A percentile compares a stretch with the other conserved stretches of the same genome.
Evolutionary conservation across 2,797 vertebrate species (phyloP).

Genomic region (Notoglanidium macrostoma): DNA sequence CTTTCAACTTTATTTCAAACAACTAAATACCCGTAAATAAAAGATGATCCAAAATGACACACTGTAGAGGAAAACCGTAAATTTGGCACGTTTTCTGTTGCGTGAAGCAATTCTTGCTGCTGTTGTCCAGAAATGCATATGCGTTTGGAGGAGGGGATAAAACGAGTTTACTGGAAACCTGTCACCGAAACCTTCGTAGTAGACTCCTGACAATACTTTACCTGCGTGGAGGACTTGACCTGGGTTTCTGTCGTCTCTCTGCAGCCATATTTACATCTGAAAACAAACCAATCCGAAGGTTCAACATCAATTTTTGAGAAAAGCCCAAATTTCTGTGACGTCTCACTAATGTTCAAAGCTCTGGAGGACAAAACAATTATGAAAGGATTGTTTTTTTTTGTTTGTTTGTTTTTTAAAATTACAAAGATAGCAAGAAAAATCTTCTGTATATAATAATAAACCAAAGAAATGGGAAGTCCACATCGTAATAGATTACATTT

Average conservation of each 20-base stretch:
- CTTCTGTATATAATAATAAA: background rate
- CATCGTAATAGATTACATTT: background rate
- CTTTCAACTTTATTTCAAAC: conserved; percentile 74
- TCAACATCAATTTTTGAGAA: conserved; percentile 78
- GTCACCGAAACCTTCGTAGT: conserved; percentile 67
- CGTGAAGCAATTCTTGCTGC: background rate
- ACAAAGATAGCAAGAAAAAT: background rate
- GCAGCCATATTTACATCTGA: conserved; percentile 99
- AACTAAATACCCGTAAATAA: conserved; percentile 39
- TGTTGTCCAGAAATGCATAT: conserved; percentile 25
- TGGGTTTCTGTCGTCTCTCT: conserved; percentile 93
- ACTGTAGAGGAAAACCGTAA: background rate
- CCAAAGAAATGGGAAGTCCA: background rate
- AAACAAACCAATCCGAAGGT: conserved; percentile 99
- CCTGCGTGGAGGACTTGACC: conserved; percentile 98
- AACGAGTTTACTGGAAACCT: conserved; percentile 59
- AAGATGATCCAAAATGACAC: conserved; percentile 39
- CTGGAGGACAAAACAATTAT: background rate
- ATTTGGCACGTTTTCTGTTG: conserved; percentile 15
- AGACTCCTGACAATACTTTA: conserved; percentile 86
- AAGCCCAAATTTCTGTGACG: background rate
- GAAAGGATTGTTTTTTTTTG: background rate
- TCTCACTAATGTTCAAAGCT: conserved; percentile 2
- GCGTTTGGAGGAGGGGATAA: conserved; percentile 35
- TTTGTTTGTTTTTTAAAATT: no score